Base-by-base conservation (phyloP, 2,113 vertebrate genomes). In the Arenaria interpres region DNA sequence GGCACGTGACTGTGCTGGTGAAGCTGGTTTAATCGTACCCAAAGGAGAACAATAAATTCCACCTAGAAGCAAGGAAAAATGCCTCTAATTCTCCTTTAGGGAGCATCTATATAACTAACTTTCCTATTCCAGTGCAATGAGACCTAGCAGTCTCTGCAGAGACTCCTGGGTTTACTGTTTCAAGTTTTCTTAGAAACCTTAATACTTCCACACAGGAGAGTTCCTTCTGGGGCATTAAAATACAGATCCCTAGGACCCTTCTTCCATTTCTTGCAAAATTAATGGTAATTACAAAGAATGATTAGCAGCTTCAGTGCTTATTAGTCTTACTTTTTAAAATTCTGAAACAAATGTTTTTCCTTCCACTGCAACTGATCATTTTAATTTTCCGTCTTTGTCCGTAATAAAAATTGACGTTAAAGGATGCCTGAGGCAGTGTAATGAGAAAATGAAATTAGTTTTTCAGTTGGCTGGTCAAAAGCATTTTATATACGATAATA, bases 391-490 rank as follows among this genome's bases (percentile, higher is more conserved):
- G 98, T 98, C 99, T 99, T 99, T 98, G 97, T 97, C 98, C 98
- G 98, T 99, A 99, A 99, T 99, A 99, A 99, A 99, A 99, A 99
- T 98, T 99, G 99, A 99, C 95, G 97, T 98, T 98, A 99, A 99
- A 99, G 98, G 98, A 98, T 98, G 99, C 99, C 99, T 67, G 95
- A 98, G 99, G 99, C 99, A 98, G 95, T 97, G 97, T 99, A 99
- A 99, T 99, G 99, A 99, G 99, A 99, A 99, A 99, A 99, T 99
- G 98, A 99, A 99, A 99, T 99, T 99, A 99, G 99, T 99, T 99
- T 99, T 99, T 99, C 99, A 99, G 99, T 99, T 99, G 99, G 98
- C 98, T 99, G 99, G 99, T 99, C 99, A 99, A 98, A 99, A 99
- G 98, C 99, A 99, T 99, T 99, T 99, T 99, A 99, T 99, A 99